phyloP scores from a whole-genome alignment of 2,113 vertebrate genomes.

The Istiophorus platypterus region DNA sequence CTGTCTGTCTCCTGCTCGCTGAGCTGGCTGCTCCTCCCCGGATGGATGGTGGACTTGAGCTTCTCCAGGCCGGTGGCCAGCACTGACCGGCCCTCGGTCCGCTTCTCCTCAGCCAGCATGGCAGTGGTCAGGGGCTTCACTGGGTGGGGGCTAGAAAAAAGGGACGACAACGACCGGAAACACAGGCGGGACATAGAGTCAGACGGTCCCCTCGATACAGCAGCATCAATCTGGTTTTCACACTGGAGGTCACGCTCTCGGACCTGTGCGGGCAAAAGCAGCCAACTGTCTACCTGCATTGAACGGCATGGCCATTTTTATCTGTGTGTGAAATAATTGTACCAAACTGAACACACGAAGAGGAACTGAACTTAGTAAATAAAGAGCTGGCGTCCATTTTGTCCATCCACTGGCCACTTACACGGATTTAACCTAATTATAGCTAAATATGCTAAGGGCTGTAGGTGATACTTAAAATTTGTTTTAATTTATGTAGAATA shows the following conservation, averaged over 20 bases:
- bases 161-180: constrained; percentile 2
- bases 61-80: constrained; percentile 90
- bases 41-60: constrained; percentile 88
- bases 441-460: too few relatives aligned
- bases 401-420: not conserved
- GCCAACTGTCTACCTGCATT: not conserved
- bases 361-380: not conserved
- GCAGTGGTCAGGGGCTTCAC: constrained; percentile 91
- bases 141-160: constrained; percentile 88
- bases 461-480: too few relatives aligned
- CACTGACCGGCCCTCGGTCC: constrained; percentile 83
- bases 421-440: too few relatives aligned
- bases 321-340: too few relatives aligned
- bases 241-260: constrained; percentile 38
- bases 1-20: constrained; percentile 82
- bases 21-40: constrained; percentile 79
- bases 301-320: not conserved
- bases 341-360: not conserved
- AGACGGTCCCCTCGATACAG: not conserved
- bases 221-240: constrained; percentile 14
- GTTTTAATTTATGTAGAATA: too few relatives aligned
- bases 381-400: not conserved
- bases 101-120: constrained; percentile 81
- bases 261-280: not conserved
- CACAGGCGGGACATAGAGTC: constrained; percentile 2